Evolutionary conservation across 2,797 vertebrate species (phyloP), one percentile per base, ranked within the genome.

Genomic region (Acipenser transmontanus): DNA sequence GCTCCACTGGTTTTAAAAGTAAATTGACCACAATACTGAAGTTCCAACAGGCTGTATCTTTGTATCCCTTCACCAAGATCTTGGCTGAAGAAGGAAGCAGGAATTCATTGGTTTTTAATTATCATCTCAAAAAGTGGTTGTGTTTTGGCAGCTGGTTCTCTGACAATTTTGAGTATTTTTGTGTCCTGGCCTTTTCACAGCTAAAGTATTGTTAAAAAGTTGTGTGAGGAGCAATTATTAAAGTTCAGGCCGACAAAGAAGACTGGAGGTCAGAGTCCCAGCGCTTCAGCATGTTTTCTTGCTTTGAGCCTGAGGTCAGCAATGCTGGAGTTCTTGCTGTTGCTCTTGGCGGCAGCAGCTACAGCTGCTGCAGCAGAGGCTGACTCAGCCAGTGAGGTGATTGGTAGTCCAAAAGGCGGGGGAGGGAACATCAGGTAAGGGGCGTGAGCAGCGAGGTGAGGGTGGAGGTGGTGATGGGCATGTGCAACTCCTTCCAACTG

Each of bases 361-460:
- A 94, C 96, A 5, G 94, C 95, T 8, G 95, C 96, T 7, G 95
- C 96, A 0, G 94, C 95, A 0, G 96, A 97, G 74, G 95, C 95
- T 1, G 96, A 95, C 79, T 98, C 96, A 0, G 96, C 95, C 75
- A 97, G 87, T 1, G 96, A 97, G 2, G 96, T 95, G 71, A 97
- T 93, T 71, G 95, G 96, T 81, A 98, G 91, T 89, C 95, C 96
- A 69, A 98, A 98, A 10, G 95, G 96, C 52, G 94, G 94, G 67
- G 96, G 95, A 8, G 95, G 96, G 85, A 98, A 98, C 95, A 98
- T 97, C 89, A 98, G 87, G 87, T 98, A 98, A 73, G 96, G 96
- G 11, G 96, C 95, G 70, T 98, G 95, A 67, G 96, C 95, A 0
- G 95, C 94, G 91, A 98, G 89, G 88, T 97, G 95, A 70, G 94